A percentile compares a stretch with the other conserved stretches of the same genome.
Evolutionary conservation across 2,113 vertebrate genomes (phyloP).

Genomic region (Silurus meridionalis): DNA sequence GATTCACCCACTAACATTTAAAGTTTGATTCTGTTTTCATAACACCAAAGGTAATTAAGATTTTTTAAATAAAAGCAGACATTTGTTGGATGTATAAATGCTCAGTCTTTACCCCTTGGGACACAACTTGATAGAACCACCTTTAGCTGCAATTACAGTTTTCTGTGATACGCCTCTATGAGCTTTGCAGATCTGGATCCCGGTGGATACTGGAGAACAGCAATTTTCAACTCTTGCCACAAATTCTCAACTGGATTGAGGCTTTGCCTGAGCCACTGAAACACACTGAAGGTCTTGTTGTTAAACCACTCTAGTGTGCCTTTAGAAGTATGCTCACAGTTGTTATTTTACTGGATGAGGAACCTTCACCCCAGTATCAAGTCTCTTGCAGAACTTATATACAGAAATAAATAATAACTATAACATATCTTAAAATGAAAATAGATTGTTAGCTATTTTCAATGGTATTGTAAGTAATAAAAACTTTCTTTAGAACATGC

Average conservation of each 20-base stretch:
- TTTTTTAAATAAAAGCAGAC: background rate
- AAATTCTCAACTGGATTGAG: conserved; percentile 7
- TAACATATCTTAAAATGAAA: background rate
- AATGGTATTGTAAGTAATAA: background rate
- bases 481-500: too few relatives aligned
- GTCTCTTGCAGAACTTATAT: background rate
- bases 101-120: background rate
- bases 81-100: background rate
- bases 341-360: background rate
- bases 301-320: background rate
- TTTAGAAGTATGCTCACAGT: background rate
- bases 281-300: background rate
- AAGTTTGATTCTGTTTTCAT: background rate
- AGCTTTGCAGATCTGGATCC: background rate
- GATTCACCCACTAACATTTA: background rate
- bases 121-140: background rate
- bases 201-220: background rate
- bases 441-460: background rate
- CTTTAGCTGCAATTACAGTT: background rate
- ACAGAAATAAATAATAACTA: background rate
- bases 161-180: background rate
- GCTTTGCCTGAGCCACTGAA: background rate
- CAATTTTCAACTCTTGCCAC: background rate
- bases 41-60: background rate
- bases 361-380: background rate